These are phyloP conservation scores for Platichthys flesus DNA, from an alignment of 2,113 vertebrate species.

Conservation along the genomic window DNA sequence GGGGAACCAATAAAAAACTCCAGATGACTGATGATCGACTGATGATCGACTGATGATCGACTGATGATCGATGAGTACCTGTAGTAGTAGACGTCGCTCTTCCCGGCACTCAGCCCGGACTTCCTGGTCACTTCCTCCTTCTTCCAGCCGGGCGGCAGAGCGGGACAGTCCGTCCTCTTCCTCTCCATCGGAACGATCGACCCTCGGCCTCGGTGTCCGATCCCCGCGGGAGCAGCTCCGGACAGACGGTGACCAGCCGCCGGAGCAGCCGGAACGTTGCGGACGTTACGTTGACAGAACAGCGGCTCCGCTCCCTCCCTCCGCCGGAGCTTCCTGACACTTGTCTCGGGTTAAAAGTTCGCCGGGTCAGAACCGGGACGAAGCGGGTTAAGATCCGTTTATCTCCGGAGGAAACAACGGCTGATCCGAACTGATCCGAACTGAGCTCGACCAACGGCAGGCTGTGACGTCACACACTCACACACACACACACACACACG, in stretches of 20 bases:
- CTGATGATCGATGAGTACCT: constrained; percentile 52
- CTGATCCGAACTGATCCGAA: constrained; percentile 17
- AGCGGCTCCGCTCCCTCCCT: constrained; percentile 50
- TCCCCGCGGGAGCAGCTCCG: not conserved
- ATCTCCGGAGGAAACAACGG: not conserved
- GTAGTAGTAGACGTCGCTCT: constrained; percentile 80
- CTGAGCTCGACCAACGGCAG: constrained; percentile 54
- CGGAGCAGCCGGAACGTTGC: not conserved
- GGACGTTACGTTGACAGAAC: constrained; percentile 52
- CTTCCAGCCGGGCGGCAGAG: constrained; percentile 76
- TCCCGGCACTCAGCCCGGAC: constrained; percentile 78
- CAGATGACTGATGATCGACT: not conserved
- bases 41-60: not conserved
- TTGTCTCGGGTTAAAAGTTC: not conserved
- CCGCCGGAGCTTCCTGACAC: constrained; percentile 20
- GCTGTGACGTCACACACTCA: constrained; percentile 66
- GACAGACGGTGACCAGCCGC: constrained; percentile 7
- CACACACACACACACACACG: not conserved
- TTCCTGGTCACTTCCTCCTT: constrained; percentile 81
- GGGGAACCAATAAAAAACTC: not conserved
- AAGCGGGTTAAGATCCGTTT: not conserved
- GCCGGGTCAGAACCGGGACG: not conserved
- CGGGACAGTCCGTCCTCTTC: constrained; percentile 74
- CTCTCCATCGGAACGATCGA: constrained; percentile 61
- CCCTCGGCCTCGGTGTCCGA: not conserved